Percentiles rank a stretch among this genome's conserved stretches.
phyloP scores from a whole-genome alignment of 2,113 vertebrate genomes.

The Natator depressus region DNA sequence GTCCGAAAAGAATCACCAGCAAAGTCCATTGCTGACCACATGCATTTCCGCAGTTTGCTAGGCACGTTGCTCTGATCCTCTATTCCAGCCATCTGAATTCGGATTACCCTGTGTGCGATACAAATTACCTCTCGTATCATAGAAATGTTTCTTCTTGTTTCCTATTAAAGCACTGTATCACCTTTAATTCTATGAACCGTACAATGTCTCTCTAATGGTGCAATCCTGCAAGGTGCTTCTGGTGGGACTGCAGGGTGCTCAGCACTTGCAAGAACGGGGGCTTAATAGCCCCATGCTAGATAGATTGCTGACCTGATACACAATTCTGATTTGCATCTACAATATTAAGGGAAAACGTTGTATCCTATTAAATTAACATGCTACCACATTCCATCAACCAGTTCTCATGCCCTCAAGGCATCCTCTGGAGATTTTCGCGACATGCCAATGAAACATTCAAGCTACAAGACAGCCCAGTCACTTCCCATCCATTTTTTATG shows the following conservation, averaged over 20 bases:
- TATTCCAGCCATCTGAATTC: background rate
- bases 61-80: background rate
- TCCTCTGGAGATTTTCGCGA: slow-evolving; percentile 69
- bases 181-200: background rate
- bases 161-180: background rate
- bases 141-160: slow-evolving; percentile 34
- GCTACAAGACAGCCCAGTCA: slow-evolving; percentile 66
- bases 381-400: slow-evolving; percentile 64
- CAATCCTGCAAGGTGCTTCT: rapidly evolving
- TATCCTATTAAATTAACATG: slow-evolving; percentile 72
- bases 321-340: slow-evolving; percentile 43
- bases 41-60: background rate
- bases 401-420: slow-evolving; percentile 69
- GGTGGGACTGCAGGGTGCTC: background rate
- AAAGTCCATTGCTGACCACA: background rate
- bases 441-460: slow-evolving; percentile 68
- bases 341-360: slow-evolving; percentile 32
- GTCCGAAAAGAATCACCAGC: background rate
- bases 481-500: slow-evolving; percentile 74
- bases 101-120: background rate
- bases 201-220: rapidly evolving
- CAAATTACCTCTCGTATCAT: background rate
- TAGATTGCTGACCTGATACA: slow-evolving; percentile 61
- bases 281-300: background rate
- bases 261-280: background rate